Evolutionary conservation across 2,113 vertebrate species (phyloP).

Genomic region (Rhinoderma darwinii): DNA sequence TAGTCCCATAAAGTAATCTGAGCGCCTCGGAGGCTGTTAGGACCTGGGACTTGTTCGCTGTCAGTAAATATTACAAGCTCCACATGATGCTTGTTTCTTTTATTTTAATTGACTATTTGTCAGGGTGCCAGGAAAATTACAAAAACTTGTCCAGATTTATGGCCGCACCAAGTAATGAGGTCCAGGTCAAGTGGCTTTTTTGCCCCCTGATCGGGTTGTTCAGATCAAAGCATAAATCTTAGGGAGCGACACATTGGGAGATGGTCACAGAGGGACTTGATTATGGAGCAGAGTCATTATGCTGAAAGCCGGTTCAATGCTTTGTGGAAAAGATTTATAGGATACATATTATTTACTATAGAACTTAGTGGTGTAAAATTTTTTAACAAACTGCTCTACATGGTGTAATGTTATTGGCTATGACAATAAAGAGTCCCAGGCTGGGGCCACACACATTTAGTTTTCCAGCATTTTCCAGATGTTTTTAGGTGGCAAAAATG

Average conservation of each 20-base stretch:
- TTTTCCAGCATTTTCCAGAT: too few relatives aligned
- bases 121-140: slow-evolving; percentile 4
- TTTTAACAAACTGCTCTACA: background rate
- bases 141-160: slow-evolving; percentile 20
- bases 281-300: background rate
- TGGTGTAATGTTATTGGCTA: background rate
- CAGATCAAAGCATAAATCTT: slow-evolving; percentile 31
- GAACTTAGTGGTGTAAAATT: background rate
- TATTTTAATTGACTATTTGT: slow-evolving; percentile 33
- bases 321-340: background rate
- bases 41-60: background rate
- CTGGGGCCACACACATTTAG: background rate
- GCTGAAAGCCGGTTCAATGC: background rate
- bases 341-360: background rate
- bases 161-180: slow-evolving; percentile 6
- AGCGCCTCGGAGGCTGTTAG: background rate
- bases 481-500: background rate
- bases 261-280: slow-evolving; percentile 4
- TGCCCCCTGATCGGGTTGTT: slow-evolving; percentile 12
- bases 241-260: background rate
- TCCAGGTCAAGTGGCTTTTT: slow-evolving; percentile 39
- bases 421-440: background rate
- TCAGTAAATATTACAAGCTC: background rate
- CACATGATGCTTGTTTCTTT: background rate
- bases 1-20: background rate